A percentile compares a stretch with the other conserved stretches of the same genome.
Conservation (phyloP, 2,113 vertebrate species). For the Sisor rabdophorus region DNA sequence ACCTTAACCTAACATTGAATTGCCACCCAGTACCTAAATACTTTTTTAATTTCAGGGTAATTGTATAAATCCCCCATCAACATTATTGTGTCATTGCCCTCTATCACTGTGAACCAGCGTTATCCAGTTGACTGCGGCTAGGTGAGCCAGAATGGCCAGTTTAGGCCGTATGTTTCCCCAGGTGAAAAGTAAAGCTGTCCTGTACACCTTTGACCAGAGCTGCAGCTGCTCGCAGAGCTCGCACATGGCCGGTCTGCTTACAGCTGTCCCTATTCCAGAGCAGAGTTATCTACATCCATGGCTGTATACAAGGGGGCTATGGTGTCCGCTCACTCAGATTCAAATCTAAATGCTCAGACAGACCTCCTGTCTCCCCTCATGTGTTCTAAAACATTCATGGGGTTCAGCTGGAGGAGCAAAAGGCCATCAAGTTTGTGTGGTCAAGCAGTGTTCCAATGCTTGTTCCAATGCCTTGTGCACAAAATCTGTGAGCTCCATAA, state of each 20-base stretch:
- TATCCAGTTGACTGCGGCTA: slow-evolving; percentile 43
- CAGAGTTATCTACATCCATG: slow-evolving; percentile 25
- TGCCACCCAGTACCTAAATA: neutral
- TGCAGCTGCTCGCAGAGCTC: slow-evolving; percentile 48
- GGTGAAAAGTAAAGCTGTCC: slow-evolving; percentile 45
- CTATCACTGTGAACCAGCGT: slow-evolving; percentile 39
- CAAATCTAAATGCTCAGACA: slow-evolving; percentile 41
- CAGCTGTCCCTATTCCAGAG: slow-evolving; percentile 50
- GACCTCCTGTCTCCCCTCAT: slow-evolving; percentile 43
- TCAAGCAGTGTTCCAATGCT: too few species aligned
- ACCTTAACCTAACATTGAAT: neutral
- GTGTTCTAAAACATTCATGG: slow-evolving; percentile 41
- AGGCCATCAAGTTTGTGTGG: slow-evolving; percentile 28
- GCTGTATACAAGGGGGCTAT: slow-evolving; percentile 26
- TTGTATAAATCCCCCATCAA: neutral
- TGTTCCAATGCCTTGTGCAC: too few species aligned
- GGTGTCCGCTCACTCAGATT: slow-evolving; percentile 45
- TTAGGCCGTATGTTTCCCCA: slow-evolving; percentile 48
- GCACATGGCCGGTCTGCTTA: slow-evolving; percentile 40
- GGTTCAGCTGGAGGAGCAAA: slow-evolving; percentile 52
- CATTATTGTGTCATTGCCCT: slow-evolving; percentile 10
- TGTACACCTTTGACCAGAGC: slow-evolving; percentile 52
- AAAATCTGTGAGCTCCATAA: too few species aligned
- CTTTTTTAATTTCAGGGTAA: slow-evolving; percentile 13
- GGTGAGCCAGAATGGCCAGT: slow-evolving; percentile 49